Evolutionary conservation across 1,140 invertebrate species (phyloP), one percentile per base, ranked within the genome.

Genomic region (Drosophila arizonae): DNA sequence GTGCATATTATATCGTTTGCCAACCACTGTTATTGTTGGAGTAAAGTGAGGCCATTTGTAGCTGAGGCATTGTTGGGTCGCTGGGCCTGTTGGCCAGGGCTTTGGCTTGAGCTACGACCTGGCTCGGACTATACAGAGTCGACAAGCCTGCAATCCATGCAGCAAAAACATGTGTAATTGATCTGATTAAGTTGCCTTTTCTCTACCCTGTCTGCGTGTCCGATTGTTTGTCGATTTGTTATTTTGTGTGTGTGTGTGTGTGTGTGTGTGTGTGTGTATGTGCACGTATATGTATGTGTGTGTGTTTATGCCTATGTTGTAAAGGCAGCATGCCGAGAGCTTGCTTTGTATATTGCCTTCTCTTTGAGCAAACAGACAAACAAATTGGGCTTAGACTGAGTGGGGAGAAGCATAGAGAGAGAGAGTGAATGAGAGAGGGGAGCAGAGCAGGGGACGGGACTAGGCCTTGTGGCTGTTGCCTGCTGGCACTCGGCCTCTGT

Each of bases 131-230:
- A 46, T 6, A 21, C 17, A 55, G 28, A 10, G 36, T 11, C 13
- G 39, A n/a, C 41, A 28, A 51, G 69, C 72, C 62, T 77, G 74
- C 77, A 86, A 85, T 86, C 81, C 81, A 86, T 86, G 81, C 77
- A 81, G 82, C 79, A 82, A 87, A 87, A 88, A 87, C 84, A 87
- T 88, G 82, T 87, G 84, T 87, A 87, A 87, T 87, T 87, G 84
- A 87, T 87, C 84, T 87, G 84, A 87, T 87, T 87, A 87, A 87
- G 81, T 82, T 87, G 84, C 82, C 81, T 80, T 79, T 84, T 81
- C 71, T 71, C 81, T 65, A 52, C 61, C 67, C 28, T 55, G 50
- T 52, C 21, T 64, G 24, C 41, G 62, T 43, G 41, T 56, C 24
- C 39, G 51, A 33, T 52, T 48, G 41, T 69, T n/a, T 69, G 54